Conservation (phyloP, 2,888 invertebrate species). For the Octonoba sinensis region DNA sequence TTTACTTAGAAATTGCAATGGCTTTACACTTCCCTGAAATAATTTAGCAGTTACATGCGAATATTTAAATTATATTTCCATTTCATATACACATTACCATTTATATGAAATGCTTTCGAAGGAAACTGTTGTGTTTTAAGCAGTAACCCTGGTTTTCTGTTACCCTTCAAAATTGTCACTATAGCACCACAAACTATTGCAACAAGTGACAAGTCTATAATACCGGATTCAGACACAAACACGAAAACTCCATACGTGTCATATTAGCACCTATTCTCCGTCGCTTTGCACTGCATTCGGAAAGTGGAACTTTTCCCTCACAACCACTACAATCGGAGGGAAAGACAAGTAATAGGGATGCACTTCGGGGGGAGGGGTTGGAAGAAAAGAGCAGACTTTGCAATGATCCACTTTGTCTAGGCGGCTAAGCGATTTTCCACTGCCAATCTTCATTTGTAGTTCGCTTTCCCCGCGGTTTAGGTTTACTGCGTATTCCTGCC, state of each 20-base stretch:
- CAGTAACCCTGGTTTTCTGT: too few relatives aligned
- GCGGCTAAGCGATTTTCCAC: slow-evolving; percentile 57
- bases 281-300: neutral
- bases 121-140: too few relatives aligned
- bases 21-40: too few relatives aligned
- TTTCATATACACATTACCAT: too few relatives aligned
- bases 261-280: slow-evolving; percentile 25
- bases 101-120: too few relatives aligned
- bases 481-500: slow-evolving; percentile 14
- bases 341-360: slow-evolving; percentile 11
- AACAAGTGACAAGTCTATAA: slow-evolving; percentile 3
- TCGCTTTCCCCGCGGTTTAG: slow-evolving; percentile 30
- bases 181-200: neutral
- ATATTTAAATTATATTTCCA: too few relatives aligned
- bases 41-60: too few relatives aligned
- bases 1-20: too few relatives aligned
- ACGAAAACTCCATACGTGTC: slow-evolving; percentile 60
- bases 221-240: slow-evolving; percentile 18
- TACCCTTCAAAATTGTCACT: neutral
- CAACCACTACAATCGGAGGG: slow-evolving; percentile 31
- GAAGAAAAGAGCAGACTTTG: neutral
- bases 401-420: slow-evolving; percentile 25
- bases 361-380: neutral
- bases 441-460: slow-evolving; percentile 62
- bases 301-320: slow-evolving; percentile 3